Evolutionary conservation across 2,797 vertebrate genomes (phyloP), one percentile per base, ranked within the genome.

Genomic region (Glyptemys insculpta): DNA sequence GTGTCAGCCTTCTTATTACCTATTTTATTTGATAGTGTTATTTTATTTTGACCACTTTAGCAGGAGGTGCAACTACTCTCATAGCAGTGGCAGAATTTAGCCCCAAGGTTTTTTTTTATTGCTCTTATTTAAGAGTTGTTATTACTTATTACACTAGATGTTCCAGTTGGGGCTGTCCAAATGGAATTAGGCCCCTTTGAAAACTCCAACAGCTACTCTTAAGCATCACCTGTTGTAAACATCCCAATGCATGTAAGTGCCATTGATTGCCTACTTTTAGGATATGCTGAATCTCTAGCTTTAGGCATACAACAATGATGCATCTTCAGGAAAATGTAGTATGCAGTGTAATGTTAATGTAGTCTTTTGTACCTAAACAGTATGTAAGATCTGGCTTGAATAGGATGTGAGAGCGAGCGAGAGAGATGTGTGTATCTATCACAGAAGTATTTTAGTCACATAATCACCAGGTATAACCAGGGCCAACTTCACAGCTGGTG

Each of bases 181-280:
- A 85, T 31, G 19, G 85, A 93, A 87, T 34, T 10, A 94, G 29
- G 4, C 87, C 29, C n/a, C 52, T 91, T 37, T 85, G 74, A 90
- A 91, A 92, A 78, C 34, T 41, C 74, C n/a, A 92, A 85, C 78
- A 80, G 53, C 29, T 87, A 80, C 19, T 1, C 50, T 92, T 92
- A 65, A 84, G 53, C 74, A 18, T 34, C 90, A 50, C 44, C 78
- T 90, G 76, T 54, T 92, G 82, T 90, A 96, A 96, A 92, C 84
- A 95, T 74, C 91, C 82, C 88, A 1, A 1, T 54, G 84, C 56
- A 81, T 1, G 1, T 0, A 0, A 78, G 72, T 57, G 89, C 89
- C 85, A 3, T n/a, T 29, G 62, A 34, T 31, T 31, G 53, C 80
- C 94, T 31, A 15, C 1, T 1, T 62, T 87, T 29, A 78, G 52